Evolutionary conservation across 1,140 invertebrate genomes (phyloP).

Genomic region (Bathynomus jamesi): DNA sequence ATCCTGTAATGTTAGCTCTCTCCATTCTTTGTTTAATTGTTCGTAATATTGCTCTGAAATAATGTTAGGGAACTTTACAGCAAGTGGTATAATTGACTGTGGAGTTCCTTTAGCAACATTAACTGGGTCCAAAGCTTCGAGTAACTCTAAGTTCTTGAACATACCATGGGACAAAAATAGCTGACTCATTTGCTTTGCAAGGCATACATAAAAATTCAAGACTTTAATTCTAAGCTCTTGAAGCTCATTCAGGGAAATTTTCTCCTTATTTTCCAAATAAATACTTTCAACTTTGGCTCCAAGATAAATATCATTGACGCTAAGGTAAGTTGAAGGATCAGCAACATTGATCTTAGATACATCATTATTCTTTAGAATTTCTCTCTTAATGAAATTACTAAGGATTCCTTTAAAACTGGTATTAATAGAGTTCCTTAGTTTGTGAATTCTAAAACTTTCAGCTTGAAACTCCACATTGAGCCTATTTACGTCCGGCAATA

Average conservation of each 20-base stretch:
- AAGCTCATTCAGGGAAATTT: slow-evolving; percentile 10
- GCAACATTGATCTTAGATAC: slow-evolving; percentile 5
- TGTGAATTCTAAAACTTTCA: no score
- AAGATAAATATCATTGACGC: no score
- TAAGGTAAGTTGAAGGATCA: slow-evolving; percentile 18
- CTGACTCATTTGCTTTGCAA: slow-evolving; percentile 20
- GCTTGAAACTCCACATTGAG: slow-evolving; percentile 19
- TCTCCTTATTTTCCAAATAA: slow-evolving; percentile 11
- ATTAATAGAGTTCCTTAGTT: slow-evolving; percentile 8
- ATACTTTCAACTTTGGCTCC: slow-evolving; percentile 23
- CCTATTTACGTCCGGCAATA: slow-evolving; percentile 18
- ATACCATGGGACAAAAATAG: slow-evolving; percentile 11
- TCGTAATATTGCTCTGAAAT: slow-evolving; percentile 4
- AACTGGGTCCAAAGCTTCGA: slow-evolving; percentile 5
- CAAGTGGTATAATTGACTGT: neutral
- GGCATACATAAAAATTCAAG: slow-evolving; percentile 15
- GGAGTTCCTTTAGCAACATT: slow-evolving; percentile 5
- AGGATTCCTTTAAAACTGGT: slow-evolving; percentile 12
- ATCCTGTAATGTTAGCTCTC: slow-evolving; percentile 7
- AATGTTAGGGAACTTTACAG: slow-evolving; percentile 7
- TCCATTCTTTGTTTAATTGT: neutral
- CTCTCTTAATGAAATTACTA: no score
- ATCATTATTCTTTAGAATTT: slow-evolving; percentile 6
- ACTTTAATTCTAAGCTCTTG: slow-evolving; percentile 18
- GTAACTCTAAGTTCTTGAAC: slow-evolving; percentile 14